Conservation (phyloP, 2,113 vertebrate genomes). For the Puma concolor region DNA sequence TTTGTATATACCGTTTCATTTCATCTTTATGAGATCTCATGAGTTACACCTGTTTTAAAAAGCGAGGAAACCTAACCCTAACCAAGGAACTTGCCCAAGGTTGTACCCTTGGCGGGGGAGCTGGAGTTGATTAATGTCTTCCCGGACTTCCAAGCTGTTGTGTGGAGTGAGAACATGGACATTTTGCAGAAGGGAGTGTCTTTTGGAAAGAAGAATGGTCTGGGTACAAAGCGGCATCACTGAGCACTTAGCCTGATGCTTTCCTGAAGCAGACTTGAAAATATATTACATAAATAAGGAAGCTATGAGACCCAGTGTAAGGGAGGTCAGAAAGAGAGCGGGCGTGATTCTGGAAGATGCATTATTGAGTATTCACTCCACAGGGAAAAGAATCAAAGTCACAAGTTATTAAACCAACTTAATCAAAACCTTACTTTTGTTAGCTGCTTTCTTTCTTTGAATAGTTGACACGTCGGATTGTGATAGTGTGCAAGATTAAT, state of each 20-base stretch:
- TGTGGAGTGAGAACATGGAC: not conserved
- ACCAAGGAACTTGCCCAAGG: not conserved
- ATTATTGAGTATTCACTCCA: not conserved
- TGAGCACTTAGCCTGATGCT: not conserved
- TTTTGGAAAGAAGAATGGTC: not conserved
- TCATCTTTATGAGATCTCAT: not conserved
- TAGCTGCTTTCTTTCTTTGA: not conserved
- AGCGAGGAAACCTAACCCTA: not conserved
- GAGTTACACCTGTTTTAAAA: not conserved
- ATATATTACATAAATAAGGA: not conserved
- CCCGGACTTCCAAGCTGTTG: not conserved
- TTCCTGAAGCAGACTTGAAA: not conserved
- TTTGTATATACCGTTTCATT: not conserved
- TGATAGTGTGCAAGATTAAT: not conserved
- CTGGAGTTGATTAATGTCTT: not conserved
- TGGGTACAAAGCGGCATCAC: not conserved
- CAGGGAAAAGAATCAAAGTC: not conserved
- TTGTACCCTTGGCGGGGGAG: not conserved
- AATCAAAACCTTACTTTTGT: not conserved
- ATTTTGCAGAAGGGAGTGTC: not conserved
- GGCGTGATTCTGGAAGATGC: not conserved
- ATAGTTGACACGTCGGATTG: not conserved
- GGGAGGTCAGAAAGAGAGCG: not conserved
- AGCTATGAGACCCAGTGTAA: not conserved
- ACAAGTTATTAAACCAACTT: not conserved